Conservation (phyloP, 2,888 invertebrate species). For the Lepidocyrtinus sp. region DNA sequence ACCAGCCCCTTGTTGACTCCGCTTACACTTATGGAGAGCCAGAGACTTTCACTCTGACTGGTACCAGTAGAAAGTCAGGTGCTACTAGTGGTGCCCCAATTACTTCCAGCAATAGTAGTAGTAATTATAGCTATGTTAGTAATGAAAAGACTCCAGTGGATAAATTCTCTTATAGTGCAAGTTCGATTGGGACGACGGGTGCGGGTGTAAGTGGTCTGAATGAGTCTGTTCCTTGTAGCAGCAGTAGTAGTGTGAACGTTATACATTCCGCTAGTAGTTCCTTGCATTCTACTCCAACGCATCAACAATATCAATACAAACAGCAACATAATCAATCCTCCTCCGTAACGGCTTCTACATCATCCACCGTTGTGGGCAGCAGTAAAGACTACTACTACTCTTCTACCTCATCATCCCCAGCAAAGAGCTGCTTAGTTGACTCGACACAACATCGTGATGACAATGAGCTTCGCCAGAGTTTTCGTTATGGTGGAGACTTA, state of each 20-base stretch:
- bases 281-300: conserved; percentile 41
- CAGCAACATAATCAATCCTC: conserved; percentile 19
- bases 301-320: conserved; percentile 26
- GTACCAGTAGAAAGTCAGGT: neutral
- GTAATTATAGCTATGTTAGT: neutral
- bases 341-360: neutral
- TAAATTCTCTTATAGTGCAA: conserved; percentile 8
- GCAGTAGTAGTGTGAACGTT: conserved; percentile 23
- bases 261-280: conserved; percentile 33
- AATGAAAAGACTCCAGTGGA: neutral
- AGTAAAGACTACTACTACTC: conserved; percentile 35
- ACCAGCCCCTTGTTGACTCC: conserved; percentile 66
- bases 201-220: conserved; percentile 5
- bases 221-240: conserved; percentile 20
- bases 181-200: conserved; percentile 6
- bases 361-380: conserved; percentile 19
- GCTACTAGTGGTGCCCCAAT: neutral
- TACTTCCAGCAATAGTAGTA: conserved; percentile 14
- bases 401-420: conserved; percentile 24
- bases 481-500: neutral
- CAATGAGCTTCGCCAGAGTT: conserved; percentile 33
- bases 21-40: conserved; percentile 35
- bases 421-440: conserved; percentile 28
- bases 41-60: conserved; percentile 34
- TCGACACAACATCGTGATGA: conserved; percentile 22